Evolutionary conservation across 2,113 vertebrate species (phyloP), one percentile per base, ranked within the genome.

Genomic region (Bos taurus): DNA sequence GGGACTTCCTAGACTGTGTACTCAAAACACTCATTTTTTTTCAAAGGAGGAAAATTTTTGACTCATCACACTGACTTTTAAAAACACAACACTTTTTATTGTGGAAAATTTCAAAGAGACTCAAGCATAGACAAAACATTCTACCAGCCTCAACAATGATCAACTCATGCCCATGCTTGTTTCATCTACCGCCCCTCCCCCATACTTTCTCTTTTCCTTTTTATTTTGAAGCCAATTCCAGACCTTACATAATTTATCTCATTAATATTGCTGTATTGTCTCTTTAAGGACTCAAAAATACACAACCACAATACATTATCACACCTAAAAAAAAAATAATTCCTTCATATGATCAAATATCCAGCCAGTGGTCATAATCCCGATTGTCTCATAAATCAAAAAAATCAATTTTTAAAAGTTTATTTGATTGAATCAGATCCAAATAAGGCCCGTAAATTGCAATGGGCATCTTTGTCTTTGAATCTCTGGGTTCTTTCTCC

Each of bases 51-150:
- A 97, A 95, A 96, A 59, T 14, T 92, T 93, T 97, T 93, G 77
- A 97, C 36, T 93, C 33, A 82, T 96, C 95, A 92, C 80, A 40
- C 6, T 64, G 71, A 88, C 64, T 96, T 93, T 17, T 36, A 74
- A 64, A 90, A 90, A 88, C 86, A 82, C 13, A 74, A 60, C 30
- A 56, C 28, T 96, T 97, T 96, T 96, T 83, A 96, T 94, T 56
- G 36, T 77, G 96, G 96, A 97, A 98, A 98, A 82, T 95, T 97
- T 96, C 83, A 94, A 80, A 88, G 28, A 95, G 62, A 88, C 30
- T 90, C 80, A 94, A 92, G 23, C 1, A 0, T 36, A 92, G 88
- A 95, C 78, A 92, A 90, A 92, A 93, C n/a, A 86, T 26, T 82
- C 84, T 80, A 60, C 28, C 30, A 23, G 12, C 50, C 23, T 94